Evolutionary conservation across 2,888 invertebrate genomes (phyloP), one percentile per base, ranked within the genome.

Genomic region (Leptinotarsa rubiginosa): DNA sequence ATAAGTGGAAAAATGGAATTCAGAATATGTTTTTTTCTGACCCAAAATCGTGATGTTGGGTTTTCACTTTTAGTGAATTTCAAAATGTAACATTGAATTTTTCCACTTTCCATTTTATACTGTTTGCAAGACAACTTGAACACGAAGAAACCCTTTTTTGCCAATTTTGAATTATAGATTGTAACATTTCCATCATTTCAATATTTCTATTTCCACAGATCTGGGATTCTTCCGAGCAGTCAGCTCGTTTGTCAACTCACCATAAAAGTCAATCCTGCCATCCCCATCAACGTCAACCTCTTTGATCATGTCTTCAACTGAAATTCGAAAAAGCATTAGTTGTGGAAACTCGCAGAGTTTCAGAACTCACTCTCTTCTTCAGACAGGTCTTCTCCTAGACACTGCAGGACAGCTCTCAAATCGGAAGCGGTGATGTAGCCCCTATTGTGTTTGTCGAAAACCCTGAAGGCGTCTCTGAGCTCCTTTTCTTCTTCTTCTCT

Each of bases 301-400:
- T 85, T 96, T 96, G 85, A 97, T 97, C 97, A 97, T 97, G 86
- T 97, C 97, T 87, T 97, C 97, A 88, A 97, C 97, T 97, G 89
- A 69, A 91, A 91, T 81, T 75, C 64, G 69, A 70, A 59, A 56
- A 59, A 12, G 41, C 41, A 41, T 41, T 41, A 41, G 41, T 41
- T 41, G 41, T 41, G 47, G 0, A 47, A 65, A 65, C 18, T n/a
- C 41, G 41, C 41, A 41, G 41, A 41, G 41, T 41, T 12, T 41
- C 41, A 10, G 2, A 56, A 90, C 93, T 92, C 86, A 95, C 96
- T 96, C 87, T 96, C 96, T 87, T 96, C 96, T 84, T 96, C 96
- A 15, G 95, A 94, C 65, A 96, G 88, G 85, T 96, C 96, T 87
- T 96, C 96, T 3, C 96, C 96, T 73, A 96, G 89, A 86, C 96